Base-by-base conservation (phyloP, 2,888 invertebrate genomes). In the Nephrotoma guestfalica region DNA sequence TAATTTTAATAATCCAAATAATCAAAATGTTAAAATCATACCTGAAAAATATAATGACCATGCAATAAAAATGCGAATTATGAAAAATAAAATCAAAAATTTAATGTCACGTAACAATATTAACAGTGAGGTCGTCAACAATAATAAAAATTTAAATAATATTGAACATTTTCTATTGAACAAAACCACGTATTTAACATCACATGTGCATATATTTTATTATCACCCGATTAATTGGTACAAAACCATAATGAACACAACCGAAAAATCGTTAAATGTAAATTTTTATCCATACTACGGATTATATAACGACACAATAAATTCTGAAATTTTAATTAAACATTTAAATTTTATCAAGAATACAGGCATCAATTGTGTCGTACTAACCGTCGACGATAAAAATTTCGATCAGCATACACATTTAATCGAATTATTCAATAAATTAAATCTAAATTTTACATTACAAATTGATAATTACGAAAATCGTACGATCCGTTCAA, bases 331-430 rank as follows among this genome's bases (percentile, higher is more conserved):
- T 47, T 90, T 94, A 47, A 90, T 92, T 41, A 90, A 92, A 86
- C 95, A 95, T 88, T 94, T 95, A 92, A 91, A 92, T 88, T 93
- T 94, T 90, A 92, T 95, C 13, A 91, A 92, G 85, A 92, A 91
- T 84, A 92, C 93, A 86, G 94, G 94, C 86, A 92, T 94, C 87
- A 94, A 94, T 57, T 94, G 94, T 9, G 89, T 94, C 3, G 92
- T 92, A 4, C 91, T 93, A 11, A 93, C 91, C 92, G 42, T 95
- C 91, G 94, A 93, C 92, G 88, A 94, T 94, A 30, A 89, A 91
- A n/a, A 87, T 92, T 42, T 90, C 92, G 0, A 92, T 92, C 89
- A 93, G 83, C 90, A 93, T 88, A 89, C 90, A 2, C 89, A 89
- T 86, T 87, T 92, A 42, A 88, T 92, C 45, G 91, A 92, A 83